A percentile compares a stretch with the other conserved stretches of the same genome.
Conservation (phyloP, 2,888 invertebrate species). For the Oxystoma pomonae region DNA sequence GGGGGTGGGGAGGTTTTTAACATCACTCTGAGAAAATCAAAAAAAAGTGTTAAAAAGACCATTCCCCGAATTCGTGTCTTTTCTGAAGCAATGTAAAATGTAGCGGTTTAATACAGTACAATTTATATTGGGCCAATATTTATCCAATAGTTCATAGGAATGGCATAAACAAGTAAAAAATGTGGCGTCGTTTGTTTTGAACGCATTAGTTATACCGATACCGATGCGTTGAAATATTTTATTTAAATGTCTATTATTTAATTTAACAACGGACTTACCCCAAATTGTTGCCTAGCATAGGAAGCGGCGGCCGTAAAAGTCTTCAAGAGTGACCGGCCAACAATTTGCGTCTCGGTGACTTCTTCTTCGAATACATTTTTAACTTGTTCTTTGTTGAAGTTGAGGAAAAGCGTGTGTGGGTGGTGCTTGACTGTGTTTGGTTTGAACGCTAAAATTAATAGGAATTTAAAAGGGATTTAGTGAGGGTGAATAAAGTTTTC, state of each 20-base stretch:
- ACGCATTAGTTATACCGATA: too few species aligned
- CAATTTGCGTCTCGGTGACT: slow-evolving; percentile 63
- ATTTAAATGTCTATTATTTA: too few species aligned
- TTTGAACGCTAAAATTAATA: background rate
- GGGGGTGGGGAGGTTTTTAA: slow-evolving; percentile 67
- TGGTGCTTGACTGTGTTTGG: slow-evolving; percentile 48
- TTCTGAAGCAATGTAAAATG: slow-evolving; percentile 4
- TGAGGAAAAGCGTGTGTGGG: slow-evolving; percentile 77
- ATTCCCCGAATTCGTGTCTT: slow-evolving; percentile 8
- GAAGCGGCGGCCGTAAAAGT: slow-evolving; percentile 72
- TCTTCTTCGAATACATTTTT: slow-evolving; percentile 65
- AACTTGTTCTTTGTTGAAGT: slow-evolving; percentile 61
- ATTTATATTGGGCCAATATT: too few species aligned
- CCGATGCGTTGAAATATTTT: too few species aligned
- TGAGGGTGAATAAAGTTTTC: too few species aligned
- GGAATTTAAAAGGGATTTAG: too few species aligned
- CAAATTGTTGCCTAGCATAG: slow-evolving; percentile 71
- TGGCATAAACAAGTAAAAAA: too few species aligned
- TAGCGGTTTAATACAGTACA: background rate
- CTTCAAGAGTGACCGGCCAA: slow-evolving; percentile 67
- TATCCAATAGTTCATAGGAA: too few species aligned
- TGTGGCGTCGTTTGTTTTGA: too few species aligned
- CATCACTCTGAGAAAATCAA: slow-evolving; percentile 49
- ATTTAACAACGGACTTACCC: slow-evolving; percentile 58
- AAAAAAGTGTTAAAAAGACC: slow-evolving; percentile 6